Base-by-base conservation (phyloP, 2,888 invertebrate species). In the Trichacis sp. region DNA sequence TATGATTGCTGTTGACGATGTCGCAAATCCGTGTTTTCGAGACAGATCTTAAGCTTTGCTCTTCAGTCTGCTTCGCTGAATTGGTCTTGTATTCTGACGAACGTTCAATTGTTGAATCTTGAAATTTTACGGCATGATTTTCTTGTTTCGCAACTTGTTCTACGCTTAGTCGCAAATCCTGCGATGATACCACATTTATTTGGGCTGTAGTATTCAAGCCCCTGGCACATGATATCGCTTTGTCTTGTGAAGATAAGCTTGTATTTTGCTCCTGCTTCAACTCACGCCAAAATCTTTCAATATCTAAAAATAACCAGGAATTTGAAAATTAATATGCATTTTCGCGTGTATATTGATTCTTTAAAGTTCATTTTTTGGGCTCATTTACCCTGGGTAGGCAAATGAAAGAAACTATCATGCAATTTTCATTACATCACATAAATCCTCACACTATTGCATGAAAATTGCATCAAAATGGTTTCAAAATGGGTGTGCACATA, bases 221-320 rank as follows among this genome's bases (percentile, higher is more conserved):
- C 65, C 91, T 89, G 73, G 92, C 92, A 82, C 91, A 93, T 15
- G 93, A 93, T 17, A 90, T 90, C 30, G 93, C 92, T 86, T 93
- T 93, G 78, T 93, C 93, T 1, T 91, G 84, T 14, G 91, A 86
- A 72, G 91, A 90, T 18, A 92, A 88, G 64, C 88, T 86, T 60
- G 85, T 84, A 55, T 87, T 86, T 54, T 87, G 86, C 52, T 84
- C 86, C 20, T 87, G 86, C 78, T 91, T 91, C 68, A 92, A 86
- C 76, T 92, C 91, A 72, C 89, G 89, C 93, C 93, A 93, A 73
- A 92, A 90, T 86, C 92, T 90, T 76, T 93, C 91, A 58, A 92
- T 88, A 75, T 89, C 87, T 68, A 42, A 17, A 42, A 17, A 17
- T 33, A 62, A 51, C 59, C 33, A 67, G 59, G 53, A 71, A 89